Percentiles rank a stretch among this genome's conserved stretches.
Conservation (phyloP, 2,797 vertebrate genomes). For the Austrolebias charrua region DNA sequence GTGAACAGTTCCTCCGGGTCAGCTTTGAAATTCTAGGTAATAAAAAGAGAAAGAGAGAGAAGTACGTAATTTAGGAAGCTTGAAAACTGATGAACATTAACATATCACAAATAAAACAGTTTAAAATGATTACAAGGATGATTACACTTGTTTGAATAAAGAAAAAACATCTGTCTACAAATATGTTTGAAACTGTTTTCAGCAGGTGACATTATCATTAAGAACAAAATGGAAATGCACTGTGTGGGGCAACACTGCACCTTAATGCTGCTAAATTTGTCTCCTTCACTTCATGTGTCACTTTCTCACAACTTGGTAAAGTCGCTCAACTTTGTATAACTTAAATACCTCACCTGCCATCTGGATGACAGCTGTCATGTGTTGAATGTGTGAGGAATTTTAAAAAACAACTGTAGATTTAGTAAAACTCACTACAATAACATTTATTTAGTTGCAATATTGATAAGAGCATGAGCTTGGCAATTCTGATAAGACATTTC, state of each 20-base stretch:
- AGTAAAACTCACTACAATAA: neutral
- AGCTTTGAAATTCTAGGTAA: conserved; percentile 85
- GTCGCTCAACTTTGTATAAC: neutral
- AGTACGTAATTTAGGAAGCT: neutral
- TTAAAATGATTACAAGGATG: neutral
- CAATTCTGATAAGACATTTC: too few species aligned
- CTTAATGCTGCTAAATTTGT: neutral
- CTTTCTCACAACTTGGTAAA: neutral
- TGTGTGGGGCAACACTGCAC: neutral
- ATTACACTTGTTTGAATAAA: neutral
- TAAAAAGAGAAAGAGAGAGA: conserved; percentile 7
- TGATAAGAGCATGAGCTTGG: too few species aligned
- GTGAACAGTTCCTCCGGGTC: conserved; percentile 96
- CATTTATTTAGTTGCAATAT: too few species aligned
- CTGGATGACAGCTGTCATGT: neutral
- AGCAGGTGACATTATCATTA: neutral
- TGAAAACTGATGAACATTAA: neutral
- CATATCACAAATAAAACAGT: neutral
- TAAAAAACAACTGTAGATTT: neutral
- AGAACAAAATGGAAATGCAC: neutral
- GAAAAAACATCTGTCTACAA: neutral
- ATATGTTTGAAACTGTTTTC: neutral
- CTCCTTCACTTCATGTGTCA: neutral
- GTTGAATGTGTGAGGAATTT: neutral
- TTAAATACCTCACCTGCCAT: neutral